These are phyloP conservation scores for Gracilinanus agilis DNA, from an alignment of 2,113 vertebrate species.

Conservation along the genomic window DNA sequence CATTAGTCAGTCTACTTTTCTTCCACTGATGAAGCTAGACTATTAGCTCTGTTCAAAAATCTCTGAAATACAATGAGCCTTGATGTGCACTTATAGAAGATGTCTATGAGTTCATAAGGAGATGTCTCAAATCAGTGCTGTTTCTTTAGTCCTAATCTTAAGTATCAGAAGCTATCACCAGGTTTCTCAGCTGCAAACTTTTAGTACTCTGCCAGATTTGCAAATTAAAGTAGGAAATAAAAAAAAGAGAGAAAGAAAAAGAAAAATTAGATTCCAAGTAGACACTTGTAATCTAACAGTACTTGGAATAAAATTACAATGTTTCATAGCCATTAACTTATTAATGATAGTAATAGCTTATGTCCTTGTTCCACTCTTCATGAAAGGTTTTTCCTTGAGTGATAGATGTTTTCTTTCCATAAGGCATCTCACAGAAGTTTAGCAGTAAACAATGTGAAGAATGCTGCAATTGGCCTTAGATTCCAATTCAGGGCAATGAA, in stretches of 20 bases:
- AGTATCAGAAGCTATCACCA: background rate
- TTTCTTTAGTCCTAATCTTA: background rate
- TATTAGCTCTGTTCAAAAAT: conserved; percentile 2
- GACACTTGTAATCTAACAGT: background rate
- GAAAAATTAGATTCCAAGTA: background rate
- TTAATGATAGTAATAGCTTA: background rate
- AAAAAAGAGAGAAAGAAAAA: background rate
- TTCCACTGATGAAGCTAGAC: conserved; percentile 54
- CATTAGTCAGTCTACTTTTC: conserved; percentile 27
- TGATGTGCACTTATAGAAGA: background rate
- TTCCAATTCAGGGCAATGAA: background rate
- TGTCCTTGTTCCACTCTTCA: background rate
- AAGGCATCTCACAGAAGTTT: background rate
- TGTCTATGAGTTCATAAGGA: background rate
- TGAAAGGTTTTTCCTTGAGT: background rate
- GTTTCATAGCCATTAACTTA: conserved; percentile 21
- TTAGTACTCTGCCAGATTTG: background rate
- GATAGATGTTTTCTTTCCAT: conserved; percentile 6
- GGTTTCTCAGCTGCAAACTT: conserved; percentile 16
- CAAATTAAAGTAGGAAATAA: background rate
- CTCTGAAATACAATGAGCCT: background rate
- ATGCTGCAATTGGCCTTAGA: background rate
- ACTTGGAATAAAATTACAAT: conserved; percentile 28
- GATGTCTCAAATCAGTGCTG: background rate
- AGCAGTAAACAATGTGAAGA: background rate